A percentile compares a stretch with the other conserved stretches of the same genome.
phyloP scores from a whole-genome alignment of 2,113 vertebrate species.

The Boulengeromyrus knoepffleri region DNA sequence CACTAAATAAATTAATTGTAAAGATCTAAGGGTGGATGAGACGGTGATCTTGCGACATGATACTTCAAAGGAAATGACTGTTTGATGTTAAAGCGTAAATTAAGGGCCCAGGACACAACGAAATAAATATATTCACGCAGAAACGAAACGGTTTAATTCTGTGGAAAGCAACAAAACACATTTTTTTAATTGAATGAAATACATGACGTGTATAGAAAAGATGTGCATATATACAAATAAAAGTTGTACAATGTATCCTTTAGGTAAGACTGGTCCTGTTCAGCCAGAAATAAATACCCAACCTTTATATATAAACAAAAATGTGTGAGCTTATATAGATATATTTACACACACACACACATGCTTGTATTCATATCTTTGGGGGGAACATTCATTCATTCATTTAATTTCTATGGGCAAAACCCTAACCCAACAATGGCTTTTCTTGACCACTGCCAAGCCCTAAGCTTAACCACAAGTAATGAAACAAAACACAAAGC shows the following conservation, averaged over 20 bases:
- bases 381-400: not conserved
- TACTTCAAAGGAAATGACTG: conserved; percentile 65
- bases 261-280: not conserved
- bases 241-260: not conserved
- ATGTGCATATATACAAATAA: not conserved
- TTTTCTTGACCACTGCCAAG: not conserved
- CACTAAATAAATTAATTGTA: not conserved
- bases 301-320: not conserved
- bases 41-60: conserved; percentile 63
- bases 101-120: conserved; percentile 57
- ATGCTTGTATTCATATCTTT: not conserved
- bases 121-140: conserved; percentile 55
- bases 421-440: not conserved
- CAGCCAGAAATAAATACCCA: not conserved
- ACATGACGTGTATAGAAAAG: not conserved
- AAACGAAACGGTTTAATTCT: conserved; percentile 45
- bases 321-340: not conserved
- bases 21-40: conserved; percentile 46
- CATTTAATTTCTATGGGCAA: not conserved
- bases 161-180: conserved; percentile 38
- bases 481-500: too few species aligned
- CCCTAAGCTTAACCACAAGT: not conserved
- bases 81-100: conserved; percentile 68
- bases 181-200: not conserved
- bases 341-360: not conserved